These are phyloP conservation scores for Exaiptasia diaphana DNA, from an alignment of 64 coral and sea anemone genomes.

Conservation along the genomic window DNA sequence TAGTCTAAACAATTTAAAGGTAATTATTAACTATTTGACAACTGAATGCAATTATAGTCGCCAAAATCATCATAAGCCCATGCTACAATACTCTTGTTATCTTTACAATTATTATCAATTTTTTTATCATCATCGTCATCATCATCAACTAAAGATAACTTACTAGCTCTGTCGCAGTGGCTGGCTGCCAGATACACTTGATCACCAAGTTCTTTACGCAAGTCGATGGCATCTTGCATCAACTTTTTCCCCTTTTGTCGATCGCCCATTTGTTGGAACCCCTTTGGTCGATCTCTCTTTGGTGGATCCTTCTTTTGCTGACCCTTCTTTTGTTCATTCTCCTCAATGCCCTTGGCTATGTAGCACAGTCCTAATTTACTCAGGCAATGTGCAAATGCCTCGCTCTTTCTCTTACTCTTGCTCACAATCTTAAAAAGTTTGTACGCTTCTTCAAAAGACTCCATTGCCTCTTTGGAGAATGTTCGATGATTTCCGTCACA, in stretches of 20 bases:
- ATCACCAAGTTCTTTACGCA: background rate
- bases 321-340: too few species aligned
- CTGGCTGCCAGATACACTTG: background rate
- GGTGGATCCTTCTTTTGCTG: too few species aligned
- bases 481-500: background rate
- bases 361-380: slow-evolving; percentile 5
- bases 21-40: too few species aligned
- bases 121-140: too few species aligned
- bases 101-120: too few species aligned
- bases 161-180: slow-evolving; percentile 27
- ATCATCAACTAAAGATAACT: too few species aligned
- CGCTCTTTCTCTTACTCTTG: background rate
- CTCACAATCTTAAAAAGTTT: background rate
- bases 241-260: background rate
- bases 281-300: too few species aligned
- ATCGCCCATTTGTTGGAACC: too few species aligned
- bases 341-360: background rate
- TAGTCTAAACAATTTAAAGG: background rate
- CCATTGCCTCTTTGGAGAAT: background rate
- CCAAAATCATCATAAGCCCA: too few species aligned
- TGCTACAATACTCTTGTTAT: too few species aligned
- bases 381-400: background rate
- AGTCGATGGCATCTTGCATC: background rate
- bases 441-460: background rate
- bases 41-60: too few species aligned